Evolutionary conservation across 2,888 invertebrate genomes (phyloP), one percentile per base, ranked within the genome.

Genomic region (Idaea aversata): DNA sequence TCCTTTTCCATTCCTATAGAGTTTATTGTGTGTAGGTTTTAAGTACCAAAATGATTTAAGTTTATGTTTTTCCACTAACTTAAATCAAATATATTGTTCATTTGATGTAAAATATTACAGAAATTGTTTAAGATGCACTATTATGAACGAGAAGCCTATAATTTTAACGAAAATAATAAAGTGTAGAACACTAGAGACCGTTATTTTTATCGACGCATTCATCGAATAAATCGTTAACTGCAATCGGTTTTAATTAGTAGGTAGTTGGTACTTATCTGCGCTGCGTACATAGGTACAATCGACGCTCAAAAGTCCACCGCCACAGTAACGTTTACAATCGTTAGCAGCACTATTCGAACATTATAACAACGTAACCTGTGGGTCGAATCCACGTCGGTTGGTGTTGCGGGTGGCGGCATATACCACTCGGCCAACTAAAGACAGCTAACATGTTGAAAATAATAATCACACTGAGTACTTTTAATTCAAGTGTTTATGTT

Each of bases 201-300:
- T 74, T 74, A 74, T 65, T 38, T 71, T 71, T 70, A 72, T 72
- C 74, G 69, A 69, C 65, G 66, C 66, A 68, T 65, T 68, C 70
- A 71, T 74, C 72, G 65, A 64, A 71, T 68, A 74, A 71, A 72
- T 74, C 69, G 71, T 74, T 71, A 72, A 69, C 68, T 70, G 70
- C 74, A 70, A 47, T 72, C 71, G 62, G 69, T 71, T 70, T 71
- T 72, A 74, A 74, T 74, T 70, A 74, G 69, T 69, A 70, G 25
- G 6, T 58, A 58, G 15, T 58, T 6, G 15, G 15, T 59, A 59
- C 10, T 4, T 59, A 59, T 59, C 13, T 34, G 34, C 34, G 59
- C 34, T 34, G 10, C 59, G 34, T 34, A 13, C 59, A 6, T 59
- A 47, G 47, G 47, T 5, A 47, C 47, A 4, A 4, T 47, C 13